Evolutionary conservation across 2,113 vertebrate species (phyloP).

Genomic region (Ciconia stormi): DNA sequence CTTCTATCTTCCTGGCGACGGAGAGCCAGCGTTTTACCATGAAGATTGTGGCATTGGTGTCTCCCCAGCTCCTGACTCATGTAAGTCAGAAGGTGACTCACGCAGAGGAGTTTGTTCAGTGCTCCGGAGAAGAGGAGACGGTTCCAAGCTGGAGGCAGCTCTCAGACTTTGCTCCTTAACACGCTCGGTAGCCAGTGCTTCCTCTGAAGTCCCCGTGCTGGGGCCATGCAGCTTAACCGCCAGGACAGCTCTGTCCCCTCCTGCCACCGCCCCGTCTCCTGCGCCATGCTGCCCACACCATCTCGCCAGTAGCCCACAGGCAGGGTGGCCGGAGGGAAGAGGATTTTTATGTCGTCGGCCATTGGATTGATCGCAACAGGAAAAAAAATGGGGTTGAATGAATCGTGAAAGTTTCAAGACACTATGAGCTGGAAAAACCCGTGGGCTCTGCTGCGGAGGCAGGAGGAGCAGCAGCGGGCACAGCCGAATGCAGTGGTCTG

Average conservation of each 20-base stretch:
- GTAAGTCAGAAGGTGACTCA: neutral
- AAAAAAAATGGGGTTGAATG: neutral
- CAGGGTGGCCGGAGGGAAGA: neutral
- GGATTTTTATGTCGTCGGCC: neutral
- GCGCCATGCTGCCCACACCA: neutral
- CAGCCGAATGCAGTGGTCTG: neutral
- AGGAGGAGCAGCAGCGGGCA: neutral
- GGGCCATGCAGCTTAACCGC: neutral
- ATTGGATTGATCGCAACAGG: neutral
- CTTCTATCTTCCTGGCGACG: rapidly evolving
- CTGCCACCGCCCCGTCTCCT: neutral
- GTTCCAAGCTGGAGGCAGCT: neutral
- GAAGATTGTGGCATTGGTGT: neutral
- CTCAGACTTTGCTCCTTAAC: neutral
- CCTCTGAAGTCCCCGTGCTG: neutral
- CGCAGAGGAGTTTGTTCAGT: neutral
- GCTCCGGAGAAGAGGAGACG: neutral
- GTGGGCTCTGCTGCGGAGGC: neutral
- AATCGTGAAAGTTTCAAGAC: neutral
- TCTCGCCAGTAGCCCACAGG: neutral
- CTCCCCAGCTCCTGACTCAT: neutral
- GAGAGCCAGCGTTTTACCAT: neutral
- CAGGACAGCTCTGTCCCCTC: neutral
- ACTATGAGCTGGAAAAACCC: neutral
- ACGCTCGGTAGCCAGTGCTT: rapidly evolving